A percentile compares a stretch with the other conserved stretches of the same genome.
Evolutionary conservation across 1,140 invertebrate genomes (phyloP).

Genomic region (Pemphigus obesinymphae): DNA sequence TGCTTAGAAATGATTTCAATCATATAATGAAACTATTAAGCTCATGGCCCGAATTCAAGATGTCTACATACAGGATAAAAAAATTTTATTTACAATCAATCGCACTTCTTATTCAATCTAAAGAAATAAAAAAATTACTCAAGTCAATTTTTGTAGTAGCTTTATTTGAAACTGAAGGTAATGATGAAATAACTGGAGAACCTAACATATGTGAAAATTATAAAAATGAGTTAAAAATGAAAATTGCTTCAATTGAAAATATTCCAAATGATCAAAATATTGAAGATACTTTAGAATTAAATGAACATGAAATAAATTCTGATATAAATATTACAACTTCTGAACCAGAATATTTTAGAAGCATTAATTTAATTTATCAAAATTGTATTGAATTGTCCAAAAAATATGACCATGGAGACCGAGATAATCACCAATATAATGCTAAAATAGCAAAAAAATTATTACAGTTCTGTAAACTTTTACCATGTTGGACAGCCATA

Average conservation of each 20-base stretch:
- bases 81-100: slow-evolving; percentile 1
- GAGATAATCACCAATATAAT: background rate
- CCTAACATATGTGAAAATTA: background rate
- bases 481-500: slow-evolving; percentile 12
- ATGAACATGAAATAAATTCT: background rate
- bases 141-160: background rate
- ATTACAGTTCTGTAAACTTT: slow-evolving; percentile 4
- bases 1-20: background rate
- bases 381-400: background rate
- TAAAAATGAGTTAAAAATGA: background rate
- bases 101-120: background rate
- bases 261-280: background rate
- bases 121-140: background rate
- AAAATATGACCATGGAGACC: background rate
- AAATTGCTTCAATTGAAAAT: slow-evolving; percentile 1
- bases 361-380: background rate
- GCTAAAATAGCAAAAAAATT: background rate
- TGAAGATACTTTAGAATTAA: background rate
- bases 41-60: background rate
- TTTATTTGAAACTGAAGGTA: background rate
- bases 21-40: slow-evolving; percentile 5
- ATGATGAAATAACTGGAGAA: background rate
- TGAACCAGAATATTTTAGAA: background rate
- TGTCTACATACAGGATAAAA: background rate
- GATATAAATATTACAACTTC: background rate